A percentile compares a stretch with the other conserved stretches of the same genome.
phyloP scores from a whole-genome alignment of 53 echinoderm and acorn worm genomes.

The Crossaster papposus region DNA sequence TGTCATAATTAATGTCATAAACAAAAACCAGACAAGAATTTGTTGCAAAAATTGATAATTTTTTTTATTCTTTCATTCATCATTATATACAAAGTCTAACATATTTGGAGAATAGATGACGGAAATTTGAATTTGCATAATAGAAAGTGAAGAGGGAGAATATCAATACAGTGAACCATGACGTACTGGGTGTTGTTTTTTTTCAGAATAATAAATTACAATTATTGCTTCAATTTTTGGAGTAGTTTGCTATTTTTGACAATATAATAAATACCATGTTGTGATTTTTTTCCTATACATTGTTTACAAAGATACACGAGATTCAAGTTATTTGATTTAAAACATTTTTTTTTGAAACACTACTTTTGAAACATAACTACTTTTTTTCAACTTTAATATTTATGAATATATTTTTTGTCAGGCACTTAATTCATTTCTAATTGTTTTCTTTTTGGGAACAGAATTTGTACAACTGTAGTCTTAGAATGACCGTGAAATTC shows the following conservation, averaged over 20 bases:
- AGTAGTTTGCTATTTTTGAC: neutral
- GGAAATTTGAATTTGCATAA: conserved; percentile 50
- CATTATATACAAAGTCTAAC: conserved; percentile 37
- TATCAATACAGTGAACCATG: conserved; percentile 27
- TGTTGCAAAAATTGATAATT: conserved; percentile 51
- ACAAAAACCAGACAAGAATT: neutral
- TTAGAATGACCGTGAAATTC: too few relatives aligned
- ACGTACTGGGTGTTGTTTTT: neutral
- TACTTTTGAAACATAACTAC: too few relatives aligned
- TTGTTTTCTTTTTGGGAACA: neutral
- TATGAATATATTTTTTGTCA: neutral
- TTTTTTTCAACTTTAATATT: neutral
- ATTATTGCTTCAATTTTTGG: conserved; percentile 24
- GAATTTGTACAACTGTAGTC: neutral
- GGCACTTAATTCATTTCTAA: neutral
- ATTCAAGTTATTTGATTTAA: neutral
- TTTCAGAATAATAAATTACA: neutral
- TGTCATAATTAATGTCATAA: neutral
- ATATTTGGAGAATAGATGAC: conserved; percentile 27
- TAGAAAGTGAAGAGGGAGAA: conserved; percentile 29
- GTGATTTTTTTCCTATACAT: neutral
- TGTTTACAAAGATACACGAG: neutral
- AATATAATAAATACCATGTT: neutral
- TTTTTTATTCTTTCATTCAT: conserved; percentile 24
- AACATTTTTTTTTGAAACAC: neutral